phyloP scores from a whole-genome alignment of 2,113 vertebrate species.

The Herpetotheres cachinnans region DNA sequence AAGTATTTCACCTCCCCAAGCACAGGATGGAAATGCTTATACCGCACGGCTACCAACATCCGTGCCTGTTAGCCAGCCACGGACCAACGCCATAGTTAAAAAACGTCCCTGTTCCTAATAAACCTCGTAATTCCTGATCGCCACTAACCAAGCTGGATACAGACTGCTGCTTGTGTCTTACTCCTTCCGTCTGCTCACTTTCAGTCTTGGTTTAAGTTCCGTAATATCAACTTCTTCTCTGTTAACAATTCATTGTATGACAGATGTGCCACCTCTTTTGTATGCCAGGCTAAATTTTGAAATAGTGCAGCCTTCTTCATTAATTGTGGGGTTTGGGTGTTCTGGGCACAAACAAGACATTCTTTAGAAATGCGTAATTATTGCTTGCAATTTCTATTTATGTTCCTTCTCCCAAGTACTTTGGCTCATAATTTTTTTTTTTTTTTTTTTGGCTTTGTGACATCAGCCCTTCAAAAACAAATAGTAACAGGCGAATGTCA shows the following conservation, averaged over 20 bases:
- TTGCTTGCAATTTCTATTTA: neutral
- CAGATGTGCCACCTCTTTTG: neutral
- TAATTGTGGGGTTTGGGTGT: neutral
- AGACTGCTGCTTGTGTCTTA: neutral
- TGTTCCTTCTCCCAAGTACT: neutral
- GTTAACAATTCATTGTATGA: neutral
- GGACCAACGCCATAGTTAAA: neutral
- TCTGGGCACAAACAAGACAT: neutral
- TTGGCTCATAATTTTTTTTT: fast-evolving
- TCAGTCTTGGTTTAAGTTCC: neutral
- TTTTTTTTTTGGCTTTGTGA: neutral
- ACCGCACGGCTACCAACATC: fast-evolving
- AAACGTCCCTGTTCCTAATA: neutral
- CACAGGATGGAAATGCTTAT: neutral
- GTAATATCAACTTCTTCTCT: neutral
- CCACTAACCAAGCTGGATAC: neutral
- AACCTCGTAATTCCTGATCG: fast-evolving
- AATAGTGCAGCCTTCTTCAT: neutral
- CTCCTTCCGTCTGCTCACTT: neutral
- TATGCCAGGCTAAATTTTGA: neutral
- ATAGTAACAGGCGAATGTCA: fast-evolving
- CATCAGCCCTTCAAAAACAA: neutral
- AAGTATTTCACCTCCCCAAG: neutral
- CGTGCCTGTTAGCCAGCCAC: neutral
- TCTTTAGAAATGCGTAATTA: neutral